Evolutionary conservation across 2,888 invertebrate species (phyloP).

Genomic region (Clepsis dumicolana): DNA sequence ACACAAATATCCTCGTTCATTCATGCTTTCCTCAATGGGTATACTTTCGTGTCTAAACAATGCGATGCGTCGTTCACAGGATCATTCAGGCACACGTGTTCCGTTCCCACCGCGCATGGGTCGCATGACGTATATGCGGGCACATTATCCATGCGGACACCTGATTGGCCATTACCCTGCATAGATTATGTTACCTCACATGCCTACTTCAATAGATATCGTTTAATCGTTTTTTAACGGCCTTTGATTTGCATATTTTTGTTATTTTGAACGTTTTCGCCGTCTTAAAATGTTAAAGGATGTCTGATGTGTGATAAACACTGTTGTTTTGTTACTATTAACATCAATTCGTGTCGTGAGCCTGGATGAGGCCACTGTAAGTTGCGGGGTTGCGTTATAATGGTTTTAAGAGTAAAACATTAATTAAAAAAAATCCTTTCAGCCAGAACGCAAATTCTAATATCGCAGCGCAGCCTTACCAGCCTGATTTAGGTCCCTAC

Average conservation of each 20-base stretch:
- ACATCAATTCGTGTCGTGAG: too few relatives aligned
- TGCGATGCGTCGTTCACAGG: constrained; percentile 37
- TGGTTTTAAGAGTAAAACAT: too few relatives aligned
- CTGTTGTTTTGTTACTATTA: too few relatives aligned
- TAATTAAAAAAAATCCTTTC: too few relatives aligned
- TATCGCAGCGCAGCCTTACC: too few relatives aligned
- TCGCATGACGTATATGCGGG: constrained; percentile 67
- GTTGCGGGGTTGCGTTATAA: too few relatives aligned
- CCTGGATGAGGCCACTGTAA: too few relatives aligned
- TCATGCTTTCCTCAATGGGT: neutral
- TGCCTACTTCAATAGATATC: constrained; percentile 23
- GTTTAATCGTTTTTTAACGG: constrained; percentile 28
- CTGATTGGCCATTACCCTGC: constrained; percentile 43
- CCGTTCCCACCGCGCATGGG: constrained; percentile 47
- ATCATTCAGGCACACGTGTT: constrained; percentile 69
- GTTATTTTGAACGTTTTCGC: neutral
- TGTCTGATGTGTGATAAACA: neutral
- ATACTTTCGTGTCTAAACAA: constrained; percentile 29
- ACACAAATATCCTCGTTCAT: neutral
- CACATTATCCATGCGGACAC: constrained; percentile 58
- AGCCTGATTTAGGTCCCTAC: too few relatives aligned
- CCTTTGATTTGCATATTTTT: constrained; percentile 32
- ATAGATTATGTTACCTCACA: constrained; percentile 42
- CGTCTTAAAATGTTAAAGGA: neutral
- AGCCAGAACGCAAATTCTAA: too few relatives aligned